Evolutionary conservation across 2,888 invertebrate genomes (phyloP), one percentile per base, ranked within the genome.

Genomic region (Acanthopleura granulata): DNA sequence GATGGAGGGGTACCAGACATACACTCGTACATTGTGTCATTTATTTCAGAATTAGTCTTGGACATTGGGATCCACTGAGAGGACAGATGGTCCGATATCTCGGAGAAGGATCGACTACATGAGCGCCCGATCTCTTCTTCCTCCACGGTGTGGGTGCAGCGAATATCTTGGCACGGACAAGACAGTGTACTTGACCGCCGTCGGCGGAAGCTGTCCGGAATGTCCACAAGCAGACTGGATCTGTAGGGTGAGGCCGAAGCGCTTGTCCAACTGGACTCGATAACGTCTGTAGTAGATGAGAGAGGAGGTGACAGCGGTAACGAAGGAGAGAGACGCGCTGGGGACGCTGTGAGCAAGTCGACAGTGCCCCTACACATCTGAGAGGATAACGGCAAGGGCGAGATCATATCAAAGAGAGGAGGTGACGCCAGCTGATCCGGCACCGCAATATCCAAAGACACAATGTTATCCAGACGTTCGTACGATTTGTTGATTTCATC

Each of bases 401-500:
- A 66, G 16, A 66, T 22, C 66, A 66, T 27, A 66, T 66, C 66
- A 27, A 66, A 66, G 40, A 40, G 40, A 16, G 66, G 66, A 27
- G 66, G 66, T 1, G 66, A 66, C 4, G 66, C 27, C 22, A 66
- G 6, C 16, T 6, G 66, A 57, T 57, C 57, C 6, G 57, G n/a
- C 57, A 57, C 57, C 3, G 18, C 57, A 12, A 57, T 4, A 12
- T 66, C 29, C 22, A 6, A 3, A 12, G 25, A 14, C 6, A 22
- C 16, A 18, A 27, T 16, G 16, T 27, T 25, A 27, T 66, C 66
- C 16, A 27, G 29, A 27, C 29, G 22, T 66, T 66, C 66, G 16
- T 22, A 22, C 1, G 27, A 27, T 27, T 66, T 66, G 15, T 22
- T 25, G 6, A 66, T 27, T 25, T 27, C 29, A 6, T 66, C 66